Percentiles rank a stretch among this genome's conserved stretches.
Evolutionary conservation across 2,113 vertebrate species (phyloP).

Genomic region (Rallus limicola): DNA sequence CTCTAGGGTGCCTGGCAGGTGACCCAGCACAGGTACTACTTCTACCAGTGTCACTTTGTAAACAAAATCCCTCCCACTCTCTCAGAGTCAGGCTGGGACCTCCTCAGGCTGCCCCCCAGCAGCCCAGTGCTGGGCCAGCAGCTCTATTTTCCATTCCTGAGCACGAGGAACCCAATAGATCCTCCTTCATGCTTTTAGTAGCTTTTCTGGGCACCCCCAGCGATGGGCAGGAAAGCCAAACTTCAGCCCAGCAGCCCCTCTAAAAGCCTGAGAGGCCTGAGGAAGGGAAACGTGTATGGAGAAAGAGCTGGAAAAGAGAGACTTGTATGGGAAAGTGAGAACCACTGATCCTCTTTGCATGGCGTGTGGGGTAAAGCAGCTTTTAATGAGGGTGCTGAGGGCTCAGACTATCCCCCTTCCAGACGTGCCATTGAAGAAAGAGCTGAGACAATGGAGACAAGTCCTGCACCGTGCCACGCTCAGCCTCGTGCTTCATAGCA

Average conservation of each 20-base stretch:
- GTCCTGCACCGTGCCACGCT: background rate
- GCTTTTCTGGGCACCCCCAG: background rate
- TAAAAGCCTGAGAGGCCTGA: background rate
- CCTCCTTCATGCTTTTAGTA: background rate
- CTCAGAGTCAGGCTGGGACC: background rate
- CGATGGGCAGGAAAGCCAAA: background rate
- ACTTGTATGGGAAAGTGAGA: background rate
- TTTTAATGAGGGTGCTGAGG: slow-evolving; percentile 55
- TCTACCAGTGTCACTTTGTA: fast-evolving
- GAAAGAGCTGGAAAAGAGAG: background rate
- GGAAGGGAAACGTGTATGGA: fast-evolving
- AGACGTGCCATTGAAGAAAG: background rate
- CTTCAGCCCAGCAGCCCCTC: background rate
- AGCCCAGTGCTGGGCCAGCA: background rate
- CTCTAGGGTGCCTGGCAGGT: background rate
- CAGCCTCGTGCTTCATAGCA: background rate
- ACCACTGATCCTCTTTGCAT: background rate
- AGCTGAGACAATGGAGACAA: background rate
- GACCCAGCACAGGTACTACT: background rate
- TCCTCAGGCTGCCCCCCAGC: background rate
- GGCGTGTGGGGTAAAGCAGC: background rate
- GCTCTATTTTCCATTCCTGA: background rate
- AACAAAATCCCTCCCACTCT: background rate
- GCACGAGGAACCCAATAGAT: background rate
- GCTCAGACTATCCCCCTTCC: background rate